These are phyloP conservation scores for Chionoecetes opilio DNA, from an alignment of 1,140 invertebrate species.

Conservation along the genomic window DNA sequence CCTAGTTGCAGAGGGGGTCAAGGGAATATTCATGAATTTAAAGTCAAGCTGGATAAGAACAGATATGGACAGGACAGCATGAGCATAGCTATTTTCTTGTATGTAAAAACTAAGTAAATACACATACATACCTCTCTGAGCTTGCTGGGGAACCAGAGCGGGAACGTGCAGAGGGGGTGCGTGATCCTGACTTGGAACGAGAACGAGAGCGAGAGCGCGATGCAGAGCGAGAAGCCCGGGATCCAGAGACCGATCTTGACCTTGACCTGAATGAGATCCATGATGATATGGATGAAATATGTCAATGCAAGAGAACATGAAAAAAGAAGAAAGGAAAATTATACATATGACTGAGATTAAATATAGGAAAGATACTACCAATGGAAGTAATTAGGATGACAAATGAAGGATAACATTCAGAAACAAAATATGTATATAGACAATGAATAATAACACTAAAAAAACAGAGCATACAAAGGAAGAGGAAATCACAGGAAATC, in stretches of 20 bases:
- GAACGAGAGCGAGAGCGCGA: constrained; percentile 72
- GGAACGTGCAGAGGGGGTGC: constrained; percentile 39
- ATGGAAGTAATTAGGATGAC: neutral
- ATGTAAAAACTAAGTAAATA: neutral
- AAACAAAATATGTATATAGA: neutral
- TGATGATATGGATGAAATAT: too few species aligned
- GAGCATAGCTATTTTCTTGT: too few species aligned
- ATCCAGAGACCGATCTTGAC: constrained; percentile 83
- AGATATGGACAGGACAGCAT: too few species aligned
- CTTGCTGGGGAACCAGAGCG: constrained; percentile 30
- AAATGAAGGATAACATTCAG: neutral
- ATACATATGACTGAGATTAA: neutral
- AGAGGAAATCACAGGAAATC: neutral
- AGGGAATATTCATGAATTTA: too few species aligned
- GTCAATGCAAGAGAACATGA: constrained; percentile 45
- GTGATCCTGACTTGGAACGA: constrained; percentile 41
- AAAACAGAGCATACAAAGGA: neutral
- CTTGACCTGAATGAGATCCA: constrained; percentile 81
- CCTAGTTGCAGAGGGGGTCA: too few species aligned
- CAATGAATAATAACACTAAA: neutral
- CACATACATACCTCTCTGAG: constrained; percentile 7
- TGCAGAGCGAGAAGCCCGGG: constrained; percentile 74
- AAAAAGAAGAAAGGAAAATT: too few species aligned
- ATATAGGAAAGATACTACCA: neutral
- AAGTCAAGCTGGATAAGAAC: too few species aligned